Evolutionary conservation across 2,888 invertebrate species (phyloP).

Genomic region (Portevinia maculata): DNA sequence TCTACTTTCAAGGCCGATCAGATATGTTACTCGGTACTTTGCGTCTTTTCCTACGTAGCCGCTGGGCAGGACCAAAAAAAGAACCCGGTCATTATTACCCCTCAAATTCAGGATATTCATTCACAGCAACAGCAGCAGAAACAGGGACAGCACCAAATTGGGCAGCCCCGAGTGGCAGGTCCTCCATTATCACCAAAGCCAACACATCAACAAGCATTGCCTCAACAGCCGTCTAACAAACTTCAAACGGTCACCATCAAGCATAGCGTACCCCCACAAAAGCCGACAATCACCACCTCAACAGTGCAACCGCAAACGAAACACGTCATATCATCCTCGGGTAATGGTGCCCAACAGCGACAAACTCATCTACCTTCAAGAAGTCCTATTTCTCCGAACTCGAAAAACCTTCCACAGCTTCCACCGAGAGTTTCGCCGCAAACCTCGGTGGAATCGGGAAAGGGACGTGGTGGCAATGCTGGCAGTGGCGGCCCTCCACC

Average conservation of each 20-base stretch:
- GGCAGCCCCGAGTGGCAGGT: conserved; percentile 57
- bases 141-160: conserved; percentile 78
- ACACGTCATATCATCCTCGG: conserved; percentile 37
- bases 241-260: conserved; percentile 80
- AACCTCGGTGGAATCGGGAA: conserved; percentile 78
- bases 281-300: conserved; percentile 81
- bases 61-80: conserved; percentile 92
- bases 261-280: conserved; percentile 81
- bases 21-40: conserved; percentile 99
- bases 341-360: conserved; percentile 68
- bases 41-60: conserved; percentile 99
- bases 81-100: conserved; percentile 81
- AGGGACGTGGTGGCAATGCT: conserved; percentile 77
- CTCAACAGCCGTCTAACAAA: conserved; percentile 76
- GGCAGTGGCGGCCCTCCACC: conserved; percentile 79
- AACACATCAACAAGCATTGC: conserved; percentile 74
- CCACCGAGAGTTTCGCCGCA: conserved; percentile 82
- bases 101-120: conserved; percentile 81
- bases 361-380: conserved; percentile 72
- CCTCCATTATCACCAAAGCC: conserved; percentile 69
- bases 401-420: conserved; percentile 78
- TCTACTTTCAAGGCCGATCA: conserved; percentile 92
- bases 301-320: conserved; percentile 80
- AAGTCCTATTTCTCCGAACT: conserved; percentile 67
- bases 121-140: conserved; percentile 81